Conservation (phyloP, 1,140 invertebrate genomes). For the Trachymyrmex septentrionalis region DNA sequence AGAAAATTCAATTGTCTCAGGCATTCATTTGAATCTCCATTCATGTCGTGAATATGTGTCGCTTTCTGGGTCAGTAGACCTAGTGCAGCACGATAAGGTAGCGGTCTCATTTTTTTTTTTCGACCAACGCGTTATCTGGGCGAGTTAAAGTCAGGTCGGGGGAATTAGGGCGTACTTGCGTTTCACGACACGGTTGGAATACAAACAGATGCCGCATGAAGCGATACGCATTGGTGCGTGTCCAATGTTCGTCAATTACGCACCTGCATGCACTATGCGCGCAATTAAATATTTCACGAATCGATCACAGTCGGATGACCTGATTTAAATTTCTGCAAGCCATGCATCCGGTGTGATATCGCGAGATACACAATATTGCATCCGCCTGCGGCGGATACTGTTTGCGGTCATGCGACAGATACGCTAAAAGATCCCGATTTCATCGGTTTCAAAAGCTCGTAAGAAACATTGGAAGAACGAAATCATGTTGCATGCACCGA, state of each 20-base stretch:
- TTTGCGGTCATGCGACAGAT: constrained; percentile 40
- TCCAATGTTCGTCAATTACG: constrained; percentile 3
- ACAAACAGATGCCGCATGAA: constrained; percentile 30
- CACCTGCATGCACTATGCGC: constrained; percentile 6
- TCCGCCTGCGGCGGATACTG: constrained; percentile 51
- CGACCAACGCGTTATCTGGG: constrained; percentile 51
- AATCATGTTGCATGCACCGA: background rate
- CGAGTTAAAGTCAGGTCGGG: constrained; percentile 56
- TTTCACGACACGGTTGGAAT: constrained; percentile 48
- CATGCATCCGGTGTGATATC: constrained; percentile 33
- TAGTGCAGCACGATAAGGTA: constrained; percentile 65
- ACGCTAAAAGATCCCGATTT: background rate
- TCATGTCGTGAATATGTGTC: background rate
- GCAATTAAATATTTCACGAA: constrained; percentile 10
- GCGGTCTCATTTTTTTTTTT: constrained; percentile 8
- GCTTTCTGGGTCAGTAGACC: constrained; percentile 66
- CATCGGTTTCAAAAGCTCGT: background rate
- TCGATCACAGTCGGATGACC: constrained; percentile 1
- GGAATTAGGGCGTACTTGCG: constrained; percentile 65
- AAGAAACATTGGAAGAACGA: background rate
- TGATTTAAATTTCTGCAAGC: background rate
- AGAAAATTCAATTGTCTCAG: background rate
- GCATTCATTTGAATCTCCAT: background rate
- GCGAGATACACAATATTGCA: constrained; percentile 50
- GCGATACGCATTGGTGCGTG: constrained; percentile 27